These are phyloP conservation scores for Circaetus cinerascens DNA, from an alignment of 2,113 vertebrate genomes.

Conservation along the genomic window DNA sequence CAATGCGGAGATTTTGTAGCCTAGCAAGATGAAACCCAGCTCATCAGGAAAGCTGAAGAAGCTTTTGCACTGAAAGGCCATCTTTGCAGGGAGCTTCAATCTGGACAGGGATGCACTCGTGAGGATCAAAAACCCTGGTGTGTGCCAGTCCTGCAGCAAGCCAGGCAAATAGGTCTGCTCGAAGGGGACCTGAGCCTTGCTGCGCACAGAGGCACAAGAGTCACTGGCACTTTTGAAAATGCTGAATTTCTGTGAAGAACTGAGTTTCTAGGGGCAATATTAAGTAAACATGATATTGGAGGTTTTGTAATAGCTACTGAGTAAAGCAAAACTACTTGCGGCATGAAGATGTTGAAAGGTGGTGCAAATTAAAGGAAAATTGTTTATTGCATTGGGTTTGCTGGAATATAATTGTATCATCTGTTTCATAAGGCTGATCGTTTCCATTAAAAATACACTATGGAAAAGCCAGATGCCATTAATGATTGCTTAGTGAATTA, in stretches of 20 bases:
- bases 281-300: background rate
- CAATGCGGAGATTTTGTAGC: background rate
- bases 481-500: background rate
- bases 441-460: background rate
- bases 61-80: background rate
- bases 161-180: background rate
- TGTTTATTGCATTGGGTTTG: background rate
- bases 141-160: background rate
- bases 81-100: background rate
- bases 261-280: background rate
- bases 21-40: background rate
- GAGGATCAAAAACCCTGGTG: background rate
- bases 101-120: rapidly evolving
- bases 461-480: background rate
- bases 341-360: background rate
- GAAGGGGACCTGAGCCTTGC: background rate
- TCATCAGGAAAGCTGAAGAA: background rate
- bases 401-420: background rate
- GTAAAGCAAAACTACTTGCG: background rate
- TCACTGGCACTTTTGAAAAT: background rate
- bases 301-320: background rate
- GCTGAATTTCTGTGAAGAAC: background rate
- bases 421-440: background rate
- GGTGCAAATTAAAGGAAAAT: background rate
- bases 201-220: background rate